Evolutionary conservation across 1,140 invertebrate species (phyloP).

Genomic region (Anadara kagoshimensis): DNA sequence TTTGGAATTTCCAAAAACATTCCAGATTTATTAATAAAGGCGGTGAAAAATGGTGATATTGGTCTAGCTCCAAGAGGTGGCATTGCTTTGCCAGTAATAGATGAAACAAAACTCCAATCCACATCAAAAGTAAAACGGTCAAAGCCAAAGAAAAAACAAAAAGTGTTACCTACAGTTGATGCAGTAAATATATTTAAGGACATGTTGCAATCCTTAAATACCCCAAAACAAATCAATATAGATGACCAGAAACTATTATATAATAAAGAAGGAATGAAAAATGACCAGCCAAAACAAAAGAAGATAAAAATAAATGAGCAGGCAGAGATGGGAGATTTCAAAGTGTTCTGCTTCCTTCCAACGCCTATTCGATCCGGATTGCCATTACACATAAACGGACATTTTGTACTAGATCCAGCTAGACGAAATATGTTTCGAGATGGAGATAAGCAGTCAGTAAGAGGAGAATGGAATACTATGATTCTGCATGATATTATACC

Average conservation of each 20-base stretch:
- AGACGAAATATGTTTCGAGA: constrained; percentile 58
- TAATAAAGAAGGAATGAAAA: too few relatives aligned
- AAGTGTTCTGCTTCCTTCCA: constrained; percentile 66
- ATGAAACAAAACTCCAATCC: too few relatives aligned
- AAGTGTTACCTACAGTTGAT: too few relatives aligned
- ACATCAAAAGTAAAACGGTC: too few relatives aligned
- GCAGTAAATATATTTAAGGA: too few relatives aligned
- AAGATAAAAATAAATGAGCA: not conserved
- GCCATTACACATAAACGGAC: constrained; percentile 66
- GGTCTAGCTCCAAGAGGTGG: constrained; percentile 60
- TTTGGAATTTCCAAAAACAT: constrained; percentile 53
- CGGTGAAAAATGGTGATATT: constrained; percentile 42
- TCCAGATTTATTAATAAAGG: constrained; percentile 23
- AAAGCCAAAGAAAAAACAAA: too few relatives aligned
- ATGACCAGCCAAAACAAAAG: constrained; percentile 15
- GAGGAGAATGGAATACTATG: constrained; percentile 57
- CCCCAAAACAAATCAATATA: too few relatives aligned
- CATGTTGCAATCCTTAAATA: too few relatives aligned
- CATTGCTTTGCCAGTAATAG: constrained; percentile 35
- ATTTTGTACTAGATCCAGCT: constrained; percentile 67
- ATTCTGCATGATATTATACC: constrained; percentile 52
- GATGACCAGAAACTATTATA: too few relatives aligned
- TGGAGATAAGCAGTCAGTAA: constrained; percentile 20
- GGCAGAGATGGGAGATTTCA: not conserved
- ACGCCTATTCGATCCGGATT: constrained; percentile 59